phyloP scores from a whole-genome alignment of 37 sponge, comb jelly and placozoan genomes.

The Amphimedon queenslandica region DNA sequence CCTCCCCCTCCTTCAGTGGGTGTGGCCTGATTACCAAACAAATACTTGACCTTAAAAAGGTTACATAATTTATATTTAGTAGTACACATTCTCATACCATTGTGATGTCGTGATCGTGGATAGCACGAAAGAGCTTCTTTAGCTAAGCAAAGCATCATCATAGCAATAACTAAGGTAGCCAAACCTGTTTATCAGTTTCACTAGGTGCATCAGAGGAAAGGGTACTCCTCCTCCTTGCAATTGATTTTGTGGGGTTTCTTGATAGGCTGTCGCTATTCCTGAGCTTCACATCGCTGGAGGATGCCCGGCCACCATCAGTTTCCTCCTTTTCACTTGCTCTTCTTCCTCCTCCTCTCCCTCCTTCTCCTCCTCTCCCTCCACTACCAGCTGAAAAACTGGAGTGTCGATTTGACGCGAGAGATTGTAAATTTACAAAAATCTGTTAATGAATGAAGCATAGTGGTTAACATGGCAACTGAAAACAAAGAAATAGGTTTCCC shows the following conservation, averaged over 20 bases:
- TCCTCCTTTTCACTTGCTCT: not conserved
- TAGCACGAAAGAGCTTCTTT: slow-evolving; percentile 60
- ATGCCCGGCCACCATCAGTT: not conserved
- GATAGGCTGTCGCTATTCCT: slow-evolving; percentile 16
- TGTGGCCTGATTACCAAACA: slow-evolving; percentile 50
- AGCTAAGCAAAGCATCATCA: slow-evolving; percentile 7
- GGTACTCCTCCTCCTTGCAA: not conserved
- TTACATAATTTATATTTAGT: too few species aligned
- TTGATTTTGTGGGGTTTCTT: too few species aligned
- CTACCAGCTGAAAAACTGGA: not conserved
- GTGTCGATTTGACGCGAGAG: not conserved
- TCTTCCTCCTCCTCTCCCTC: slow-evolving; percentile 10
- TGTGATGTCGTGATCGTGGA: slow-evolving; percentile 46
- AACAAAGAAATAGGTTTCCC: too few species aligned
- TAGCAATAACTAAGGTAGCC: too few species aligned
- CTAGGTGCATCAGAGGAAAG: not conserved
- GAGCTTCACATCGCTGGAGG: not conserved
- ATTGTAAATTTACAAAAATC: not conserved
- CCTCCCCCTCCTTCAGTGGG: not conserved
- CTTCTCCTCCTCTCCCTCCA: not conserved
- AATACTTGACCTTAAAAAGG: slow-evolving; percentile 38
- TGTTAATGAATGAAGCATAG: not conserved
- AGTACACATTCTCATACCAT: slow-evolving; percentile 28
- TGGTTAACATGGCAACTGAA: too few species aligned
- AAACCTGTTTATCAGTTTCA: slow-evolving; percentile 27